phyloP scores from a whole-genome alignment of 2,888 invertebrate species.

The Drosophila merina region DNA sequence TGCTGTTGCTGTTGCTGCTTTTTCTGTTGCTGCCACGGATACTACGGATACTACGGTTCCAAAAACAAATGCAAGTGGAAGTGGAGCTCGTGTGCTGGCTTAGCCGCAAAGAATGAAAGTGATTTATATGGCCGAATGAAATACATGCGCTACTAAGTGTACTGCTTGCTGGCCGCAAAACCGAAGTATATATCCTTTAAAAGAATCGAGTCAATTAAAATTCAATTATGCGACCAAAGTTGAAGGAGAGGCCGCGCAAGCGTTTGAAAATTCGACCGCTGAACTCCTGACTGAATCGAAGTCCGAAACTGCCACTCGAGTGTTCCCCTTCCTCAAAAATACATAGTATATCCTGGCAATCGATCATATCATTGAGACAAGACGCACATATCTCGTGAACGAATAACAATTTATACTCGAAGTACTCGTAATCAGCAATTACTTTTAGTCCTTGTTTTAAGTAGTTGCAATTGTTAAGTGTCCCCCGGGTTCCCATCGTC shows the following conservation, averaged over 20 bases:
- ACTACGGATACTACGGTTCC: slow-evolving; percentile 39
- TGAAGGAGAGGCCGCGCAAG: slow-evolving; percentile 73
- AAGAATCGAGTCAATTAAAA: slow-evolving; percentile 64
- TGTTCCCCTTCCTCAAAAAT: slow-evolving; percentile 11
- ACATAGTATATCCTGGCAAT: slow-evolving; percentile 24
- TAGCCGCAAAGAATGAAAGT: slow-evolving; percentile 68
- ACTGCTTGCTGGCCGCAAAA: slow-evolving; percentile 11
- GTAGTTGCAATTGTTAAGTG: slow-evolving; percentile 38
- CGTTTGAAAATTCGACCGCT: slow-evolving; percentile 68
- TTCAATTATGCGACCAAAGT: slow-evolving; percentile 71
- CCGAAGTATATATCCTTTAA: slow-evolving; percentile 6
- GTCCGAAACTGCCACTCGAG: slow-evolving; percentile 23
- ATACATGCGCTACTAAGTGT: slow-evolving; percentile 53
- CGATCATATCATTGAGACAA: slow-evolving; percentile 52
- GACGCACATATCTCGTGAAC: slow-evolving; percentile 18
- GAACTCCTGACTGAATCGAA: slow-evolving; percentile 31
- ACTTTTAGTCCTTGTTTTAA: slow-evolving; percentile 16
- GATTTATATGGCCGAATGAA: slow-evolving; percentile 71
- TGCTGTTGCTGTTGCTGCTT: slow-evolving; percentile 25
- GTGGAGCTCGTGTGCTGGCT: slow-evolving; percentile 68
- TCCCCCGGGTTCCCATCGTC: not conserved
- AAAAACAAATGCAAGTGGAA: slow-evolving; percentile 49
- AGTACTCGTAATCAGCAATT: slow-evolving; percentile 24
- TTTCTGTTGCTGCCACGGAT: slow-evolving; percentile 16
- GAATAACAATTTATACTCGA: slow-evolving; percentile 1